A percentile compares a stretch with the other conserved stretches of the same genome.
These are phyloP conservation scores for Telenomus remus DNA, from an alignment of 1,140 invertebrate genomes.

Conservation along the genomic window DNA sequence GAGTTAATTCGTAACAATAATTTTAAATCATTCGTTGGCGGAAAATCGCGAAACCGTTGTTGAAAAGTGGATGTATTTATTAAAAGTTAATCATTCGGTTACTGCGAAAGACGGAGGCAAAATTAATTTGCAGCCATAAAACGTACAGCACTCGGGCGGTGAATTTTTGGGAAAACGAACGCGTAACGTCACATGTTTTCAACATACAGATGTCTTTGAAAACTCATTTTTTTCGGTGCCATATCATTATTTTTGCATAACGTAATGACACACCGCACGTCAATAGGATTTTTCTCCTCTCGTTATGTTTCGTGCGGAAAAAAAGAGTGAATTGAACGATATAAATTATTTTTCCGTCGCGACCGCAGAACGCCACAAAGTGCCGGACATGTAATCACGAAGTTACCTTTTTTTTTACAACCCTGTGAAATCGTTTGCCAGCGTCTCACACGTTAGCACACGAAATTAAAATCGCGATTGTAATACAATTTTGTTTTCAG, in stretches of 20 bases:
- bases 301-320: conserved; percentile 4
- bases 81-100: background rate
- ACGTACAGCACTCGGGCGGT: too few species aligned
- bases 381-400: too few species aligned
- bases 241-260: conserved; percentile 29
- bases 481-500: conserved; percentile 10
- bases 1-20: too few species aligned
- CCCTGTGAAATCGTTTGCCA: too few species aligned
- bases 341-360: background rate
- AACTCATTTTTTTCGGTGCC: background rate
- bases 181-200: conserved; percentile 27
- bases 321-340: background rate
- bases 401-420: too few species aligned
- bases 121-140: background rate
- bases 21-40: too few species aligned
- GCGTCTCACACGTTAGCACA: background rate
- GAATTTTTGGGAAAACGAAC: conserved; percentile 31
- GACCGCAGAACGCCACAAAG: background rate
- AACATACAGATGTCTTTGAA: conserved; percentile 14
- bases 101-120: background rate
- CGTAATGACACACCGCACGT: conserved; percentile 16
- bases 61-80: background rate
- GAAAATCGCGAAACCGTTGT: too few species aligned
- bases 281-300: conserved; percentile 28
- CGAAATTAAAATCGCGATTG: conserved; percentile 13